phyloP scores from a whole-genome alignment of 2,888 invertebrate species.

The Xylophagus ater region DNA sequence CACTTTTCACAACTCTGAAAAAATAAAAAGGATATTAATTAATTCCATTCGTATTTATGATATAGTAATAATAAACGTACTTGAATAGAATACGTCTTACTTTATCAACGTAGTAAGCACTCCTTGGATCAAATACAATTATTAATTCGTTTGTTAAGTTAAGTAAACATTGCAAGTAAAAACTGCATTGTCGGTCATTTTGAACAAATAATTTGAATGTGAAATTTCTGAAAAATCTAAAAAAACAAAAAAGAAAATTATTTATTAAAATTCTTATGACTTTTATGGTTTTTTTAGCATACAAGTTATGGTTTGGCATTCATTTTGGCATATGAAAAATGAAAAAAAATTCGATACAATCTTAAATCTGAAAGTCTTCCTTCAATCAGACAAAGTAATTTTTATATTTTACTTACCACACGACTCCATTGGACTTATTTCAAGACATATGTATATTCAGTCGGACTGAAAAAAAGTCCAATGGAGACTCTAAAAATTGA shows the following conservation, averaged over 20 bases:
- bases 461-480: too few species aligned
- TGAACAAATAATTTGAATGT: slow-evolving; percentile 33
- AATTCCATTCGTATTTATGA: not conserved
- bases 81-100: slow-evolving; percentile 33
- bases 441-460: too few species aligned
- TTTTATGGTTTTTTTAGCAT: too few species aligned
- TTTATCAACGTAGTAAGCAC: slow-evolving; percentile 35
- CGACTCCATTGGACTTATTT: too few species aligned
- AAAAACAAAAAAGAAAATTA: slow-evolving; percentile 15
- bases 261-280: not conserved
- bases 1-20: slow-evolving; percentile 32
- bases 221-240: slow-evolving; percentile 36
- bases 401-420: too few species aligned
- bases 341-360: too few species aligned
- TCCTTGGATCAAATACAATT: slow-evolving; percentile 34
- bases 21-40: not conserved
- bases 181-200: slow-evolving; percentile 34
- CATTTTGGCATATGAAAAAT: too few species aligned
- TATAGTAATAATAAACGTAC: slow-evolving; percentile 22
- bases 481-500: too few species aligned
- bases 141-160: slow-evolving; percentile 33
- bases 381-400: too few species aligned
- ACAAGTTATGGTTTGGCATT: too few species aligned
- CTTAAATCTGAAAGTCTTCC: too few species aligned
- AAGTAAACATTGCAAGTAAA: slow-evolving; percentile 32